Base-by-base conservation (phyloP, 2,797 vertebrate species). In the Octomys mimax region DNA sequence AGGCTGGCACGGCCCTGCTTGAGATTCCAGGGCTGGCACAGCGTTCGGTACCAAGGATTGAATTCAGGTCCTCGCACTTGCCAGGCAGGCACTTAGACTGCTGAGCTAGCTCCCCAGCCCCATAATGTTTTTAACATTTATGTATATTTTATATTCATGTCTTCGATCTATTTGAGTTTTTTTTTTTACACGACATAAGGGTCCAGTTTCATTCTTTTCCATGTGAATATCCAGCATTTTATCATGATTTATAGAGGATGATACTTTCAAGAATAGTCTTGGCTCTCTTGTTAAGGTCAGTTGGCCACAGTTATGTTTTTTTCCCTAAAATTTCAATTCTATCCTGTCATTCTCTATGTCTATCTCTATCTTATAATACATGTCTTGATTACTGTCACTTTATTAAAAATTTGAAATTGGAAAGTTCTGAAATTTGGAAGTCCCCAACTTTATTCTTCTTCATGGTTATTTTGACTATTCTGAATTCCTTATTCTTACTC, bases 351-450 rank as follows among this genome's bases (percentile, higher is more conserved):
- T 68, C 12, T 61, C 8, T 10, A n/a, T 28, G 28, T 36, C 54
- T 87, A 28, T 46, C 3, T 31, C 19, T 77, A 22, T 28, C 31
- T 39, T 59, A 80, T 46, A 64, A 89, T 14, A 61, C 11, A 62
- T 42, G 9, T 57, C 54, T 82, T 70, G n/a, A 94, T 81, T 84
- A 78, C 11, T 52, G 6, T 89, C 31, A 57, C 19, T 57, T 77
- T 87, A 18, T 57, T 57, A 57, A 42, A 42, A 42, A 42, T 42
- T 42, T 42, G 5, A 88, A 85, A 85, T 11, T 59, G 61, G 13
- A 12, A 85, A 66, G 24, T 92, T 83, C 64, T 89, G 57, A 79
- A 77, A 75, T 77, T 46, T 75, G 42, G 95, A 95, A 92, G n/a
- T 16, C 39, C 66, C 19, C 13, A 71, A 73, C 11, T 83, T 89